Conservation (phyloP, 1,140 invertebrate genomes). For the Phocides pigmalion region DNA sequence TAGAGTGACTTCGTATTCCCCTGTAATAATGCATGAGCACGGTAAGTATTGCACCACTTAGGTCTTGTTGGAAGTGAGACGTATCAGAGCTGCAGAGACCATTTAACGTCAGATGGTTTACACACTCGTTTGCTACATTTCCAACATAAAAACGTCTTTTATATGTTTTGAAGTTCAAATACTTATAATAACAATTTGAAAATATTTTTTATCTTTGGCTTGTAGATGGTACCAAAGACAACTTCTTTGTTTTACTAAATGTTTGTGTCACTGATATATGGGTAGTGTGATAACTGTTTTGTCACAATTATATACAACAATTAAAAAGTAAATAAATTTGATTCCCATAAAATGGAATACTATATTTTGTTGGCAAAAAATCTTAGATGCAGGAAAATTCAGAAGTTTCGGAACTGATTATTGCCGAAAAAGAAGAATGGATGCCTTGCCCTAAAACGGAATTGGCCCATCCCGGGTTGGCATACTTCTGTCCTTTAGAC, state of each 20-base stretch:
- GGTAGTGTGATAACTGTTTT: not conserved
- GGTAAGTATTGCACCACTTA: no score
- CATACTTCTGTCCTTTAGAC: constrained; percentile 51
- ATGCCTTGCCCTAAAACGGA: constrained; percentile 54
- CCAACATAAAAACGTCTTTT: no score
- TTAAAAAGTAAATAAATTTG: not conserved
- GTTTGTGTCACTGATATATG: not conserved
- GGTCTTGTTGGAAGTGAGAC: no score
- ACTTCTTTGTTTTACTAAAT: no score
- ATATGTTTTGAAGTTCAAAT: no score
- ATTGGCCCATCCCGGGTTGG: constrained; percentile 47
- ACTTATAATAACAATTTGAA: no score
- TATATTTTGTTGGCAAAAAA: constrained; percentile 12
- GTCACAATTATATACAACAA: not conserved
- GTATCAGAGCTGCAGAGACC: no score
- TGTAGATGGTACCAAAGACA: not conserved
- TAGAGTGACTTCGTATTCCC: no score
- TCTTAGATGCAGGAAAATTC: constrained; percentile 17
- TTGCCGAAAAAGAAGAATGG: constrained; percentile 41
- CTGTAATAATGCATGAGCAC: no score
- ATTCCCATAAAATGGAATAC: constrained; percentile 13
- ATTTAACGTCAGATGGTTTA: no score
- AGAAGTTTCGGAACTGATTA: not conserved
- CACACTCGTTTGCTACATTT: no score
- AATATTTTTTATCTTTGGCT: no score